Base-by-base conservation (phyloP, 2,113 vertebrate genomes). In the Lophochroa leadbeateri region DNA sequence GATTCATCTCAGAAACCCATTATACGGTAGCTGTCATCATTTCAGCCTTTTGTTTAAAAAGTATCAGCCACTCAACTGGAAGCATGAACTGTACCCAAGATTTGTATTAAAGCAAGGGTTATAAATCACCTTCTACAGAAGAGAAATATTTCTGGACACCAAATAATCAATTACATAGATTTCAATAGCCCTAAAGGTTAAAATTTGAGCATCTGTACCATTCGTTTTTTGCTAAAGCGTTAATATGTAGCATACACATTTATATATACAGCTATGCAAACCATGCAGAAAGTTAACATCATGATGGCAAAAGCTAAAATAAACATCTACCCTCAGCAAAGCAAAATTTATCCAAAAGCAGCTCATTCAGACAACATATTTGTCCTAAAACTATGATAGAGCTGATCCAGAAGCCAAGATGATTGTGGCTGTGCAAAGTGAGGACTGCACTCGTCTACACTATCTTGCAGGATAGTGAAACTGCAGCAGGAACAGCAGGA, bases 41-140 rank as follows among this genome's bases (percentile, higher is more conserved):
- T 86, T 74, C 85, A 89, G 67, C 15, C 81, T 89, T 92, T 94
- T 96, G 78, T 93, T 96, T 93, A 86, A 90, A 94, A n/a, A 82
- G 35, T 87, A 96, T 81, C 90, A 90, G 46, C 46, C 65, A 78
- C 65, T 95, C 82, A 82, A 90, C 41, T 78, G 76, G 76, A 95
- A 90, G 82, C 60, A 88, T 43, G 64, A 92, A 90, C 72, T 95
- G 7, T 44, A 68, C 94, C 90, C 90, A 94, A 96, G 81, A 79
- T 58, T 83, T 71, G 23, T 86, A 58, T 83, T 91, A 91, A 88
- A 94, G 9, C 21, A 75, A 46, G 70, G 63, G 63, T 86, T 92
- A 95, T 91, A 90, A 96, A 95, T 95, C 64, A 88, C 76, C 64
- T 88, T 78, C 69, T 52, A 55, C 31, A 39, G 43, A 82, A 86